Evolutionary conservation across 2,797 vertebrate species (phyloP), one percentile per base, ranked within the genome.

Genomic region (Anomalospiza imberbis): DNA sequence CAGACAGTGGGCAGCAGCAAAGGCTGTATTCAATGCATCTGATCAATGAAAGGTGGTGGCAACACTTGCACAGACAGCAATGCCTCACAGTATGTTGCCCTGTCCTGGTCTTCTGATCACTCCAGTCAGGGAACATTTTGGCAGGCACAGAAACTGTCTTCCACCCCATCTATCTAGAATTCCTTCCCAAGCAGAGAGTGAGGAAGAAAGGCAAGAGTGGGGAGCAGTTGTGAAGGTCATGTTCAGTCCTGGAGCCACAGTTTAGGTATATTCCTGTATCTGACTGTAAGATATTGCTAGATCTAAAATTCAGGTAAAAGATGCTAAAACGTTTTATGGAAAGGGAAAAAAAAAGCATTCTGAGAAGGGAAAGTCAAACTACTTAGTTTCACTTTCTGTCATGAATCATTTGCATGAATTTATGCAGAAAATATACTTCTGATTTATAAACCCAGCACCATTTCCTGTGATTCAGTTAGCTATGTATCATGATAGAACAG

Each of bases 31-130:
- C 34, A 50, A 38, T 18, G 14, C n/a, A 9, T 32, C 38, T 74
- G 31, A 29, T 20, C 34, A 31, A 51, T 12, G 57, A 25, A 44
- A 71, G 7, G 2, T 18, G 28, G 5, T 47, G 62, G n/a, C 26
- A 63, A 21, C 2, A 9, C 7, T 21, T 42, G 50, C 62, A 24
- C 20, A 17, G 21, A 14, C 29, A 62, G 34, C 0, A 0, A 0
- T 42, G 26, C 12, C 53, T 77, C 38, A 28, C 12, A 14, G 9
- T 2, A 1, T 50, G 10, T 13, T 71, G 13, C 4, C 19, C 21
- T 7, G 6, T 21, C 40, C 24, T 34, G 29, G 2, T 47, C 14
- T 32, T 74, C 53, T 55, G 16, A 32, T n/a, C 0, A 0, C 9
- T 70, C 10, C 3, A 2, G 10, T n/a, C 10, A 54, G 15, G 15